A percentile compares a stretch with the other conserved stretches of the same genome.
These are phyloP conservation scores for Astropecten irregularis DNA, from an alignment of 53 echinoderm and acorn worm genomes.

Conservation along the genomic window DNA sequence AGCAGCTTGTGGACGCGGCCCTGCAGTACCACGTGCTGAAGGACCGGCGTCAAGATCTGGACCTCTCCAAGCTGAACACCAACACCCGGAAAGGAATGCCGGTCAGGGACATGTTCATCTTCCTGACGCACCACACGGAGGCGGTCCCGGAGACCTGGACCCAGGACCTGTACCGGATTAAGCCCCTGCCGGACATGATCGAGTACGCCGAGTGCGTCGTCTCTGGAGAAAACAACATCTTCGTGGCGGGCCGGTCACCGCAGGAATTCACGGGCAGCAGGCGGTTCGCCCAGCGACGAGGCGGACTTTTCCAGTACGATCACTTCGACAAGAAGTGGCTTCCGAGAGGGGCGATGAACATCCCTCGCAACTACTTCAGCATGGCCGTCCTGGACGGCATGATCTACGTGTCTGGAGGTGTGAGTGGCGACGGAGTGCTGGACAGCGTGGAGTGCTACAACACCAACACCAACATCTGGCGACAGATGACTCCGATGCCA, in stretches of 20 bases:
- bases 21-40: slow-evolving; percentile 96
- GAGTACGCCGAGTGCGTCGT: slow-evolving; percentile 92
- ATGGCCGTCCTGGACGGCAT: slow-evolving; percentile 91
- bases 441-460: slow-evolving; percentile 90
- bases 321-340: slow-evolving; percentile 99
- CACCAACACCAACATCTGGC: slow-evolving; percentile 84
- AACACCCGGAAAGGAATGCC: slow-evolving; percentile 95
- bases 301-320: slow-evolving; percentile 95
- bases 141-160: slow-evolving; percentile 66
- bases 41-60: slow-evolving; percentile 90
- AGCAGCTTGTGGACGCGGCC: slow-evolving; percentile 92
- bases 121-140: slow-evolving; percentile 85
- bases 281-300: slow-evolving; percentile 83
- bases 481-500: slow-evolving; percentile 70
- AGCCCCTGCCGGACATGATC: slow-evolving; percentile 90
- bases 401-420: slow-evolving; percentile 87
- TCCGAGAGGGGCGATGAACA: slow-evolving; percentile 87
- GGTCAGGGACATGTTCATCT: slow-evolving; percentile 92
- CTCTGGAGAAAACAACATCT: slow-evolving; percentile 96
- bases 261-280: slow-evolving; percentile 89
- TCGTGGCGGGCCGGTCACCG: slow-evolving; percentile 80
- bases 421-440: slow-evolving; percentile 75
- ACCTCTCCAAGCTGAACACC: slow-evolving; percentile 86
- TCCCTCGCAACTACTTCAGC: slow-evolving; percentile 82
- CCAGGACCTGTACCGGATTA: slow-evolving; percentile 77